Conservation (phyloP, 2,113 vertebrate species). For the Chunga burmeisteri region DNA sequence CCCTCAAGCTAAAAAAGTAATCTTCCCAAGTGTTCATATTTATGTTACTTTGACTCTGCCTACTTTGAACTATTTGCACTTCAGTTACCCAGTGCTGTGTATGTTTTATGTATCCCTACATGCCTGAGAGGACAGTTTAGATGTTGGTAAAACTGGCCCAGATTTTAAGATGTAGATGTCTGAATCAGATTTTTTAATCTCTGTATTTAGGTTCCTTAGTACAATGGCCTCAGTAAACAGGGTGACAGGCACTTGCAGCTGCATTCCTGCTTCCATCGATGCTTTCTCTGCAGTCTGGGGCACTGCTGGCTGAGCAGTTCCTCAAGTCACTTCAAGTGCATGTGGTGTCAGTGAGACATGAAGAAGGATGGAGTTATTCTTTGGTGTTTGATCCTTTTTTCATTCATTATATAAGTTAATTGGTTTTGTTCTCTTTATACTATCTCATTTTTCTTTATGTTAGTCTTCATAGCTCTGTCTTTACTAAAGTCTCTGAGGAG, state of each 20-base stretch:
- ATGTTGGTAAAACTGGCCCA: background rate
- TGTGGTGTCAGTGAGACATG: background rate
- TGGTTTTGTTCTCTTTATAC: background rate
- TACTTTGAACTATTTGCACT: background rate
- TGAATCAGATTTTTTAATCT: background rate
- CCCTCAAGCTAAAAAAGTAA: background rate
- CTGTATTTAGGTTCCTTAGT: background rate
- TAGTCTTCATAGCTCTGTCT: background rate
- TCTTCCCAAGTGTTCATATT: background rate
- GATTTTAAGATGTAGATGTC: background rate
- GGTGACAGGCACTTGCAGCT: background rate
- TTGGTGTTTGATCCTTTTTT: background rate
- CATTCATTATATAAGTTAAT: background rate
- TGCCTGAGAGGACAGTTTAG: background rate
- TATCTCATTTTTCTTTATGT: background rate
- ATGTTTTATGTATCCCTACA: background rate
- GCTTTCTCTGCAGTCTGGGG: background rate
- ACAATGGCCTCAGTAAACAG: background rate
- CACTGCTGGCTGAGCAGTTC: background rate
- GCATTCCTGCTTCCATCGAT: background rate
- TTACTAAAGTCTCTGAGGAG: background rate
- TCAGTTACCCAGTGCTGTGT: background rate
- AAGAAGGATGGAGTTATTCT: background rate
- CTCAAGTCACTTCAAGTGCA: background rate
- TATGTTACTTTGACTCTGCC: background rate